A percentile compares a stretch with the other conserved stretches of the same genome.
phyloP scores from a whole-genome alignment of 2,888 invertebrate genomes.

The Polyploca ridens region DNA sequence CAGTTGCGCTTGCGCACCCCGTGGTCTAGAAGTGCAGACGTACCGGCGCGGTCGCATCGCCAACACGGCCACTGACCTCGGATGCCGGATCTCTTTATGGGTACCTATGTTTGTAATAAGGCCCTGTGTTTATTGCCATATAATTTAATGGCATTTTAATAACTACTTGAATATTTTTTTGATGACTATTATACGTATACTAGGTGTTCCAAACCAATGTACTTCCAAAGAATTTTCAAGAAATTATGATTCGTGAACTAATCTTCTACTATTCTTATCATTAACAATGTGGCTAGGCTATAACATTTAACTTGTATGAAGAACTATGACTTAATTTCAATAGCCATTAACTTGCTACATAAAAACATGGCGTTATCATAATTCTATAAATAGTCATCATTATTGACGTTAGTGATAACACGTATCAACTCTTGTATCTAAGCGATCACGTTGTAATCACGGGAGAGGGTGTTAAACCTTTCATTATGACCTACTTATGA shows the following conservation, averaged over 20 bases:
- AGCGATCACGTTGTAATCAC: conserved; percentile 20
- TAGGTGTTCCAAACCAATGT: background rate
- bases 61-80: conserved; percentile 53
- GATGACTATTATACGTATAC: background rate
- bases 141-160: background rate
- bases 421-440: conserved; percentile 15
- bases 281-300: background rate
- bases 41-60: conserved; percentile 44
- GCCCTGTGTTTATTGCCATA: background rate
- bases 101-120: conserved; percentile 11
- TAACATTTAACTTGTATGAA: background rate
- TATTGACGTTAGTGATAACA: conserved; percentile 38
- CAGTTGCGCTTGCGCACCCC: conserved; percentile 43
- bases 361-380: conserved; percentile 3
- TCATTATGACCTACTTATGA: background rate
- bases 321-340: background rate
- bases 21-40: conserved; percentile 45
- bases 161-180: background rate
- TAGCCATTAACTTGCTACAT: background rate
- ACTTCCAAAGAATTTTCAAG: background rate
- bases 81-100: conserved; percentile 39
- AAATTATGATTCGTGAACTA: background rate
- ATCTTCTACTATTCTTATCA: background rate
- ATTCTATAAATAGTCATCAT: conserved; percentile 38
- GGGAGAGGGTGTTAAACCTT: background rate